phyloP scores from a whole-genome alignment of 2,888 invertebrate genomes.

The Stenodema calcarata region DNA sequence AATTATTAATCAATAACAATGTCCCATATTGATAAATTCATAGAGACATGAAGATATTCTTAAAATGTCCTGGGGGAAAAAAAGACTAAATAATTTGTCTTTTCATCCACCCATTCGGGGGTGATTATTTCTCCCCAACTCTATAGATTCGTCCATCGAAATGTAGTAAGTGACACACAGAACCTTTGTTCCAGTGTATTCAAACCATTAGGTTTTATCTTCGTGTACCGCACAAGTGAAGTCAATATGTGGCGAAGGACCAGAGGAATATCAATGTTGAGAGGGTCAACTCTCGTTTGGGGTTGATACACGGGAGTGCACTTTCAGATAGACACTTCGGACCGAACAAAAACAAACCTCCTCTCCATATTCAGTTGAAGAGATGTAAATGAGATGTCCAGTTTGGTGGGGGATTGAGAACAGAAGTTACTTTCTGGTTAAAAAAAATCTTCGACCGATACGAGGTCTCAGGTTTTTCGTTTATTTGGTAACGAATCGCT shows the following conservation, averaged over 20 bases:
- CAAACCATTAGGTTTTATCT: background rate
- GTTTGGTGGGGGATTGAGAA: background rate
- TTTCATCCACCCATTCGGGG: no score
- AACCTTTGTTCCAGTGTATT: no score
- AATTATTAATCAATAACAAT: no score
- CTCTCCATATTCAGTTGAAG: slow-evolving; percentile 8
- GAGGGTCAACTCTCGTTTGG: background rate
- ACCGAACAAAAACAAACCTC: background rate
- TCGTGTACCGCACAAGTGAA: background rate
- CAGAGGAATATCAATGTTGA: background rate
- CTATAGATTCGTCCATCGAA: no score
- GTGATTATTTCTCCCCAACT: no score
- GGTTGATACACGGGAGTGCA: background rate
- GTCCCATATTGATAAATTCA: no score
- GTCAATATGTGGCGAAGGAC: background rate
- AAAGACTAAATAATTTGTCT: no score
- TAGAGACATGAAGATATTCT: no score
- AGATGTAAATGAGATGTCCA: slow-evolving; percentile 6
- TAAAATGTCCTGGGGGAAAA: no score
- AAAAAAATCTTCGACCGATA: background rate
- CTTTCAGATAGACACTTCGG: background rate
- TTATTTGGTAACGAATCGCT: no score
- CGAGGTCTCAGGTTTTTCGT: background rate
- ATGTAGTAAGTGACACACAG: no score
- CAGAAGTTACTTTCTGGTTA: background rate